A percentile compares a stretch with the other conserved stretches of the same genome.
Conservation (phyloP, 2,888 invertebrate genomes). For the Osmoderma eremita region DNA sequence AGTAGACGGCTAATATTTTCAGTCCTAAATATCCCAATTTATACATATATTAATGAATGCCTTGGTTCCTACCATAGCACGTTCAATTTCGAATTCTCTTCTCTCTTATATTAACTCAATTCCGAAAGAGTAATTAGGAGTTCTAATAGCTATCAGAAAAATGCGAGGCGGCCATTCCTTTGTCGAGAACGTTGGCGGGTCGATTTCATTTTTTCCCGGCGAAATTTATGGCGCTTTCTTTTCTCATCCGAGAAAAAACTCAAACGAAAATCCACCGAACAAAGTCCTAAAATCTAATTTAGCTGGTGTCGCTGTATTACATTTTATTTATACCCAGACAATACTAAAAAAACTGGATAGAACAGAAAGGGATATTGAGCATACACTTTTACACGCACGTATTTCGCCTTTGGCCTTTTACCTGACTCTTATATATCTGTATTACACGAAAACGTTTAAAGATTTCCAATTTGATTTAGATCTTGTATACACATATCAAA, state of each 20-base stretch:
- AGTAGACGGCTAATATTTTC: not conserved
- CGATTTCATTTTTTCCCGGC: conserved; percentile 24
- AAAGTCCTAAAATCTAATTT: conserved; percentile 38
- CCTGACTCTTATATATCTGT: not conserved
- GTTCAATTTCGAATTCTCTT: not conserved
- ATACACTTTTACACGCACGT: conserved; percentile 6
- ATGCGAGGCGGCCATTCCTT: conserved; percentile 3
- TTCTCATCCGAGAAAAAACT: conserved; percentile 16
- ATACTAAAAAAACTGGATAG: conserved; percentile 17
- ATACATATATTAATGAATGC: not conserved
- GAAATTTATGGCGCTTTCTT: conserved; percentile 26
- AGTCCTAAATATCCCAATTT: not conserved
- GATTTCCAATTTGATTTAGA: not conserved
- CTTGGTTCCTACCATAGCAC: not conserved
- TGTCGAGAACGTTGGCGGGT: conserved; percentile 5
- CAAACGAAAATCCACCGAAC: conserved; percentile 25
- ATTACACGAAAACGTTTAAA: too few relatives aligned
- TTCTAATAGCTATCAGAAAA: conserved; percentile 11
- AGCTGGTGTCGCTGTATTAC: conserved; percentile 36
- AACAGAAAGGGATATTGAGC: conserved; percentile 24
- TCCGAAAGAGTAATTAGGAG: conserved; percentile 19
- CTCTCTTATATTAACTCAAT: conserved; percentile 14
- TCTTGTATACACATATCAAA: too few relatives aligned
- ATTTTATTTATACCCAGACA: conserved; percentile 37
- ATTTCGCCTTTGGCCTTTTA: conserved; percentile 15